Percentiles rank a stretch among this genome's conserved stretches.
These are phyloP conservation scores for Conops quadrifasciatus DNA, from an alignment of 2,888 invertebrate genomes.

Conservation along the genomic window DNA sequence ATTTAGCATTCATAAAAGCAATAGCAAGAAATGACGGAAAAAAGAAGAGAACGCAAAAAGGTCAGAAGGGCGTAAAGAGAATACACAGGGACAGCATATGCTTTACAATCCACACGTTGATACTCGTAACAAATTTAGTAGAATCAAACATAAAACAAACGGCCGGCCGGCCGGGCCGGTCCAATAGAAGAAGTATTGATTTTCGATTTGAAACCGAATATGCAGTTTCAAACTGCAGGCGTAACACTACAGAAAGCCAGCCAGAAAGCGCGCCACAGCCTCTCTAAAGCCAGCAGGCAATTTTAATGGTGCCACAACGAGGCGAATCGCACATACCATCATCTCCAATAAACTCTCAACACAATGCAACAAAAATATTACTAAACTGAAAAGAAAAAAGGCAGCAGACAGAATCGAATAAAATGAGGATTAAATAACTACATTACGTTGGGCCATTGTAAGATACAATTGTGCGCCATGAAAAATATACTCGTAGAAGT, in stretches of 20 bases:
- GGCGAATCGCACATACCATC: not conserved
- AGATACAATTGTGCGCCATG: not conserved
- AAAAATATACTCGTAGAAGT: not conserved
- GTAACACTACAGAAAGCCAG: not conserved
- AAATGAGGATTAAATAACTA: not conserved
- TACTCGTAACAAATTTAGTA: too few relatives aligned
- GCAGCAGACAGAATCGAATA: not conserved
- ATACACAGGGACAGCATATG: too few relatives aligned
- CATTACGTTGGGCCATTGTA: not conserved
- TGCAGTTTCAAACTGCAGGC: not conserved
- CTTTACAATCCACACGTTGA: not conserved
- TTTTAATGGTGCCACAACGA: not conserved
- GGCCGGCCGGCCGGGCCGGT: too few relatives aligned
- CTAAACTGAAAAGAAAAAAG: not conserved
- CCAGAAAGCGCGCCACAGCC: not conserved
- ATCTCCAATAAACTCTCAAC: not conserved
- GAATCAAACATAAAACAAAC: too few relatives aligned
- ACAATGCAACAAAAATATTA: not conserved
- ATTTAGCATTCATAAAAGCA: too few relatives aligned
- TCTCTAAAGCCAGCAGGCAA: not conserved
- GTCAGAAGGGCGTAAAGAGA: not conserved
- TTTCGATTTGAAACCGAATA: slow-evolving; percentile 18
- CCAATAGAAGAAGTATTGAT: slow-evolving; percentile 17
- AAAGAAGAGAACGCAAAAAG: not conserved
- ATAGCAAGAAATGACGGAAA: not conserved